Percentiles rank a stretch among this genome's conserved stretches.
phyloP scores from a whole-genome alignment of 2,888 invertebrate genomes.

The Drosophila birchii region DNA sequence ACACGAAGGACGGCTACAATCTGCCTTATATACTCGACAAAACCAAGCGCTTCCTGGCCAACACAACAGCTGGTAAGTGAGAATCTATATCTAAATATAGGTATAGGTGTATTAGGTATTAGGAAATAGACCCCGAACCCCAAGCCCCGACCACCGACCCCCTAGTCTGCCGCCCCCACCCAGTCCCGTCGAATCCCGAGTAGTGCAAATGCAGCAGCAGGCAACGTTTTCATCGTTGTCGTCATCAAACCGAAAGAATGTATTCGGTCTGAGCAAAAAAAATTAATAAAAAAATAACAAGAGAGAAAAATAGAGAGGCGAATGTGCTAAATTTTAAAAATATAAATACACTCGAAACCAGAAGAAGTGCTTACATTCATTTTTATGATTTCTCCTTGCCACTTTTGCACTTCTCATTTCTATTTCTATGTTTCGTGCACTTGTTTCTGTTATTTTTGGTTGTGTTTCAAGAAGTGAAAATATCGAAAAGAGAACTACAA shows the following conservation, averaged over 20 bases:
- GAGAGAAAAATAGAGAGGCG: conserved; percentile 41
- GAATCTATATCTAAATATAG: conserved; percentile 26
- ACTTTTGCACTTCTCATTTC: conserved; percentile 32
- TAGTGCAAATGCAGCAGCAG: conserved; percentile 72
- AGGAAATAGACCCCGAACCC: conserved; percentile 5
- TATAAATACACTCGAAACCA: conserved; percentile 69
- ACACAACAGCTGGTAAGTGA: conserved; percentile 84
- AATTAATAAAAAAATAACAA: conserved; percentile 23
- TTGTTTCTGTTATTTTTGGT: conserved; percentile 22
- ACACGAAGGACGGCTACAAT: conserved; percentile 85
- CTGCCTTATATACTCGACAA: conserved; percentile 85
- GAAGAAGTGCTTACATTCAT: conserved; percentile 50
- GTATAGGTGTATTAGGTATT: conserved; percentile 23
- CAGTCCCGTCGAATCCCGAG: conserved; percentile 14
- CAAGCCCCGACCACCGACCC: neutral
- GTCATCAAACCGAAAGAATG: conserved; percentile 29
- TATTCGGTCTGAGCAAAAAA: conserved; percentile 50
- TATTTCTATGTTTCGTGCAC: conserved; percentile 44
- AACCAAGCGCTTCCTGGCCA: conserved; percentile 84
- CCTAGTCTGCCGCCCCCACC: neutral
- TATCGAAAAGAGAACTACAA: conserved; percentile 22
- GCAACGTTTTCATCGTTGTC: conserved; percentile 19
- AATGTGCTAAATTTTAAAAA: conserved; percentile 80
- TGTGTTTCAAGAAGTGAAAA: conserved; percentile 12
- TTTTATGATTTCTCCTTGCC: conserved; percentile 35